Evolutionary conservation across 2,113 vertebrate species (phyloP).

Genomic region (Myiozetetes cayanensis): DNA sequence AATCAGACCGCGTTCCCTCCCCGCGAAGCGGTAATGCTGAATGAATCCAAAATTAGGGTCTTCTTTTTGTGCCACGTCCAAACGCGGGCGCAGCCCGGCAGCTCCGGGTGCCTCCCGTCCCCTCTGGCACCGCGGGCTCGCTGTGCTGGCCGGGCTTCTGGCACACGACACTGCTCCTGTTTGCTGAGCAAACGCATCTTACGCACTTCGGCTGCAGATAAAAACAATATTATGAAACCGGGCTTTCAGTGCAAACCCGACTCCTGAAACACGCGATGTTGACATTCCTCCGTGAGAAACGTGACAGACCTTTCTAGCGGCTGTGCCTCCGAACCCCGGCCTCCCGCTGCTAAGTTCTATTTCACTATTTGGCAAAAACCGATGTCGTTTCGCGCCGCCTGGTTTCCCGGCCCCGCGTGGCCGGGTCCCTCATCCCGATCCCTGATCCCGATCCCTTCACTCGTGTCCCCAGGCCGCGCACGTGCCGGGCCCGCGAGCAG

Average conservation of each 20-base stretch:
- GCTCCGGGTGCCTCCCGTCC: too few species aligned
- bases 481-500: neutral
- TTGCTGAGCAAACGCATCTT: neutral
- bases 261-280: neutral
- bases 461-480: neutral
- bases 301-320: fast-evolving
- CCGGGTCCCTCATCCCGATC: too few species aligned
- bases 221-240: neutral
- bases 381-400: too few species aligned
- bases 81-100: fast-evolving
- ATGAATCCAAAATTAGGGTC: neutral
- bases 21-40: fast-evolving
- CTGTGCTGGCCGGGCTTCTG: neutral
- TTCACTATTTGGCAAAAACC: too few species aligned
- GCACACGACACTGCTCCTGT: neutral
- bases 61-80: fast-evolving
- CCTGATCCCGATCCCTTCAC: too few species aligned
- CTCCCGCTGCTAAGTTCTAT: neutral
- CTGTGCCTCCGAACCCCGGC: neutral
- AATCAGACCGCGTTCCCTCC: neutral
- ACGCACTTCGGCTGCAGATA: neutral
- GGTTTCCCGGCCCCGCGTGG: too few species aligned
- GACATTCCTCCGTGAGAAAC: neutral
- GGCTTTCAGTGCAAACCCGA: neutral
- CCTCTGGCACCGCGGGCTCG: neutral